phyloP scores from a whole-genome alignment of 2,113 vertebrate genomes.

The Lycaon pictus region DNA sequence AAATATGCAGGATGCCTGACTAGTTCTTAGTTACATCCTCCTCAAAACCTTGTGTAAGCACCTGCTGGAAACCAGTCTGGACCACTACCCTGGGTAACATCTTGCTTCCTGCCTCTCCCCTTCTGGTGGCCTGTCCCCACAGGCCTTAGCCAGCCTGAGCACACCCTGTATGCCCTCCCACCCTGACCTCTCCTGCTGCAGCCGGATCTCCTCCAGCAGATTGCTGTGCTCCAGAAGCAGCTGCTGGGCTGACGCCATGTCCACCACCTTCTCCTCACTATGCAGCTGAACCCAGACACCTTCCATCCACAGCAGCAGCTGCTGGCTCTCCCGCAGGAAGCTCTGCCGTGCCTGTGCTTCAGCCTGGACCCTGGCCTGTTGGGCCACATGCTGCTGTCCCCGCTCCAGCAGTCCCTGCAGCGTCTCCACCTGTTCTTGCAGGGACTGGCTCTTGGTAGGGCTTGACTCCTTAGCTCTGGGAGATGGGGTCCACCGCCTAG shows the following conservation, averaged over 20 bases:
- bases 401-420: constrained; percentile 89
- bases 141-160: neutral
- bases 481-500: neutral
- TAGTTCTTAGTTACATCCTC: neutral
- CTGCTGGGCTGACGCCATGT: constrained; percentile 88
- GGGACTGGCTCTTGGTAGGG: constrained; percentile 88
- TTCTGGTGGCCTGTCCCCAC: fast-evolving
- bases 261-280: constrained; percentile 86
- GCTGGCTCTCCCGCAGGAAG: constrained; percentile 89
- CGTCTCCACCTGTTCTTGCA: constrained; percentile 88
- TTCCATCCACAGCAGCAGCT: constrained; percentile 87
- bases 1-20: neutral
- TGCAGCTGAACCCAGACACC: constrained; percentile 85
- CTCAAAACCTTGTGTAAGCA: neutral
- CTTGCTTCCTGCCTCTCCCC: neutral
- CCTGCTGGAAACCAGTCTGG: neutral
- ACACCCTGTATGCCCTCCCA: fast-evolving
- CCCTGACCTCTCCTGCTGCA: constrained; percentile 89
- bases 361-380: constrained; percentile 78
- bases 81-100: neutral
- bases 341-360: constrained; percentile 81
- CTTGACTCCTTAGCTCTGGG: constrained; percentile 91
- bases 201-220: constrained; percentile 89
- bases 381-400: constrained; percentile 84
- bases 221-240: constrained; percentile 89